Evolutionary conservation across 2,888 invertebrate species (phyloP), one percentile per base, ranked within the genome.

Genomic region (Hecatera dysodea): DNA sequence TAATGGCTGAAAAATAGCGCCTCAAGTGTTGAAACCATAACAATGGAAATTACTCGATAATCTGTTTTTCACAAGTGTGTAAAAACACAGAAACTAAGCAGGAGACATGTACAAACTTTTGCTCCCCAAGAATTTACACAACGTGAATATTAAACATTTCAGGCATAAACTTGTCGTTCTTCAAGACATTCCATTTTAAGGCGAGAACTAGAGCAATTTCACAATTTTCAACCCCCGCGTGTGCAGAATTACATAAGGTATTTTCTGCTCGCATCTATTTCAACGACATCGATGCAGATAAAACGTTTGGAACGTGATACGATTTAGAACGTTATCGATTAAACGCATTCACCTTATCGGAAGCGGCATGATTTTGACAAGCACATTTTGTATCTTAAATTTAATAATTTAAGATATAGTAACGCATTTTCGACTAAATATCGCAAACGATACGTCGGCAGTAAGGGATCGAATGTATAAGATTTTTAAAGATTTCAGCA

Each of bases 301-400:
- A 72, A 67, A 67, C 69, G 62, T 71, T 68, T 42, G 48, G 56
- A 55, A 81, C 73, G 79, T 81, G 75, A 46, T 65, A n/a, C n/a
- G n/a, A n/a, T n/a, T n/a, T 19, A 57, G 60, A 75, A 73, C 79
- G 24, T 66, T 60, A 61, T 61, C 27, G 64, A 67, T 62, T 42
- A 60, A 63, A 72, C 17, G 53, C 67, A 72, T 70, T 56, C 33
- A 53, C 39, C 39, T 39, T 15, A 39, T 15, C 39, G 39, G 4
- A 39, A 39, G 39, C 39, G 15, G 15, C 39, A 15, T 39, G 12
- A 15, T 15, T 39, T 39, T 39, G 5, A 15, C 15, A 39, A 39
- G 17, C 39, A 15, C 39, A 15, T 17, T 39, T 39, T 17, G 4
- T 39, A 15, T 39, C 39, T 39, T 12, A 39, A 39, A 39, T 15